A percentile compares a stretch with the other conserved stretches of the same genome.
Conservation (phyloP, 2,797 vertebrate species). For the Eulemur mongoz region DNA sequence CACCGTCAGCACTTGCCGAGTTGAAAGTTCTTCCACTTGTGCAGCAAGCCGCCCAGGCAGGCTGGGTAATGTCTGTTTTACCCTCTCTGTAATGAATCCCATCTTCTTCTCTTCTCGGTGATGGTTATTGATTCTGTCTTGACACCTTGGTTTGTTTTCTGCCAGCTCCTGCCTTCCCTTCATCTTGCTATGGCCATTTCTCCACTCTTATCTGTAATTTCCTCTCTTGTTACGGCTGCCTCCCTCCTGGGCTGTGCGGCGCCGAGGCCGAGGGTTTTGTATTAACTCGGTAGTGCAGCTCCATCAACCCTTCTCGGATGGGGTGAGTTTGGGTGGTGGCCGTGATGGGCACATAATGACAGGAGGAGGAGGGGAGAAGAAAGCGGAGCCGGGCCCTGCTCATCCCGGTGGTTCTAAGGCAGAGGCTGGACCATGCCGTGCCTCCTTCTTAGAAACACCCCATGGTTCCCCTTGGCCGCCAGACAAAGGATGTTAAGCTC, state of each 20-base stretch:
- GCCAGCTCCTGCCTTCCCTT: conserved; percentile 69
- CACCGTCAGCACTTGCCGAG: conserved; percentile 52
- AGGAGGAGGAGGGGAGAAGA: rapidly evolving
- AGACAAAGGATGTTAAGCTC: not conserved
- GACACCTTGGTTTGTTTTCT: conserved; percentile 76
- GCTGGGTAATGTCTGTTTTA: conserved; percentile 73
- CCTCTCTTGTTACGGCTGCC: conserved; percentile 31
- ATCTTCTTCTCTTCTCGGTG: conserved; percentile 60
- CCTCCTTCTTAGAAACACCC: not conserved
- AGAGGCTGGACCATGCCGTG: not conserved
- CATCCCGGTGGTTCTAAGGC: not conserved
- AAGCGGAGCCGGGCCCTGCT: rapidly evolving
- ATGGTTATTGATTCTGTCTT: conserved; percentile 77
- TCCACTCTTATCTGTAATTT: conserved; percentile 77
- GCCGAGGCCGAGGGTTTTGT: not conserved
- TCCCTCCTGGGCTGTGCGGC: not conserved
- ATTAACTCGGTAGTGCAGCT: not conserved
- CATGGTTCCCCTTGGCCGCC: not conserved
- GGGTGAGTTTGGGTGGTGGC: not conserved
- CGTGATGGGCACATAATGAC: not conserved
- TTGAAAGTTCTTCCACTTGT: conserved; percentile 72
- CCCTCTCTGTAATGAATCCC: conserved; percentile 77
- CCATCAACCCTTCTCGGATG: not conserved
- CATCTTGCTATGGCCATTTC: conserved; percentile 66
- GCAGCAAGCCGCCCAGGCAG: not conserved